Conservation (phyloP, 2,113 vertebrate genomes). For the Carassius carassius region DNA sequence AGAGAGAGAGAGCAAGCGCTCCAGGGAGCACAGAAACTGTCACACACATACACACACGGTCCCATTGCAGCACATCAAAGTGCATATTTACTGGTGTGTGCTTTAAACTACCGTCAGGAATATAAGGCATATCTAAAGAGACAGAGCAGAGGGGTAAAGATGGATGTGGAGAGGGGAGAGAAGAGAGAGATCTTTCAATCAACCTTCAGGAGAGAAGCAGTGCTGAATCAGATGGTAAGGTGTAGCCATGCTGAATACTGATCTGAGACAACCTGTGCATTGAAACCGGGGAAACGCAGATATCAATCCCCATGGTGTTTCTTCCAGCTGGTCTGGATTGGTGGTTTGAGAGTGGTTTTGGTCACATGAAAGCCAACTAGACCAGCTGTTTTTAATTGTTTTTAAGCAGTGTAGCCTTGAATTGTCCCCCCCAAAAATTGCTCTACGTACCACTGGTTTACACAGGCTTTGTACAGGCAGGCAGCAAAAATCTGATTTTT, state of each 20-base stretch:
- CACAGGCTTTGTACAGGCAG: background rate
- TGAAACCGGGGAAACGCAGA: background rate
- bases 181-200: slow-evolving; percentile 44
- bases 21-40: slow-evolving; percentile 27
- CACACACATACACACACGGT: slow-evolving; percentile 13
- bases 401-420: background rate
- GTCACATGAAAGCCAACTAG: background rate
- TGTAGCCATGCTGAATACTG: slow-evolving; percentile 29
- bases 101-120: slow-evolving; percentile 31
- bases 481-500: background rate
- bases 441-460: background rate
- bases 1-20: background rate
- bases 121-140: slow-evolving; percentile 14
- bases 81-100: slow-evolving; percentile 40
- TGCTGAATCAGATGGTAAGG: slow-evolving; percentile 27
- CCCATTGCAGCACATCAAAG: slow-evolving; percentile 39
- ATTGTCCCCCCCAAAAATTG: background rate
- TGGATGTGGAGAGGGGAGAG: slow-evolving; percentile 8
- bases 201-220: slow-evolving; percentile 27
- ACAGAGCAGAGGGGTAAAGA: slow-evolving; percentile 27
- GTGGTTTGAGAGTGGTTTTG: background rate
- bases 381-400: background rate
- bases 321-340: background rate
- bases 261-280: slow-evolving; percentile 5
- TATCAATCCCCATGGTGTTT: background rate